phyloP scores from a whole-genome alignment of 2,888 invertebrate species.

The Cerastoderma edule region DNA sequence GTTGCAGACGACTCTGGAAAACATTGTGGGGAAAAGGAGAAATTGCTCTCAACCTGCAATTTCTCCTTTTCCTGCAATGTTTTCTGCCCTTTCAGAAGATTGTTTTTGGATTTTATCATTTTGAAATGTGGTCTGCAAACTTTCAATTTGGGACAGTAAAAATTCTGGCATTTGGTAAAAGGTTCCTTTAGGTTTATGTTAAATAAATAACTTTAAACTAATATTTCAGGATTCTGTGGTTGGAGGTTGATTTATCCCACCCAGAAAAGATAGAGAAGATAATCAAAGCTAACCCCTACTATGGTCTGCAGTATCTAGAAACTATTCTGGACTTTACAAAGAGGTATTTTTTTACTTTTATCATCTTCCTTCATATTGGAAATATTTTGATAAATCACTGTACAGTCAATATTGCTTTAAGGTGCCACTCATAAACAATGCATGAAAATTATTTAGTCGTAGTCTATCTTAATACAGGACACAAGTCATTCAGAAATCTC shows the following conservation, averaged over 20 bases:
- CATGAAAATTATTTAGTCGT: background rate
- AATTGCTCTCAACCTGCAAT: no score
- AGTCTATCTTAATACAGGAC: no score
- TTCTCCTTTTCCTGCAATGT: background rate
- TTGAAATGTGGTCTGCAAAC: background rate
- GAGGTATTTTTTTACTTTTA: conserved; percentile 6
- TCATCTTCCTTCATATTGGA: background rate
- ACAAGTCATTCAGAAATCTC: no score
- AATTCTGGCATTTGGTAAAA: no score
- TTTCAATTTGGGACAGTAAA: no score
- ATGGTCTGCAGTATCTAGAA: conserved; percentile 2
- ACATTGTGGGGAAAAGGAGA: no score
- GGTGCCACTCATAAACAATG: background rate
- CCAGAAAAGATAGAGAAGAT: conserved; percentile 14
- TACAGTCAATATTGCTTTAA: background rate
- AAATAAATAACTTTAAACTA: background rate
- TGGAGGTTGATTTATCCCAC: conserved; percentile 29
- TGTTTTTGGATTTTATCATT: background rate
- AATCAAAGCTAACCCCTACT: background rate
- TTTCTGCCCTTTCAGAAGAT: background rate
- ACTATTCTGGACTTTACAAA: conserved; percentile 25
- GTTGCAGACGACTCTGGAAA: no score
- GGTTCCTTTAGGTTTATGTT: background rate
- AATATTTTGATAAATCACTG: background rate
- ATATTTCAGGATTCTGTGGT: conserved; percentile 15